Conservation (phyloP, 2,888 invertebrate species). For the Dysmachus trigonus region DNA sequence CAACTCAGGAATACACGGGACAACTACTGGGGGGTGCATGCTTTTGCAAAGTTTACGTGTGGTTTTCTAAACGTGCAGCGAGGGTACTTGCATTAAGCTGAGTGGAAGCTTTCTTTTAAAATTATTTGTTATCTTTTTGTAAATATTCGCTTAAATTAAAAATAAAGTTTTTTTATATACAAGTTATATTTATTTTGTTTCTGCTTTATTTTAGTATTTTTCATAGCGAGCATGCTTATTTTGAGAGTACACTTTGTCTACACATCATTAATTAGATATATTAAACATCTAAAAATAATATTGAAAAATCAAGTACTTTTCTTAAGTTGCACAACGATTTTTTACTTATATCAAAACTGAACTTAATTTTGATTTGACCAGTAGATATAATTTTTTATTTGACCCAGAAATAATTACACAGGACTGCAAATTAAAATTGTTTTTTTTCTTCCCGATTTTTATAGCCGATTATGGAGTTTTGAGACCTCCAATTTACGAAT, state of each 20-base stretch:
- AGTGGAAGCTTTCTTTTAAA: not conserved
- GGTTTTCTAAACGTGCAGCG: not conserved
- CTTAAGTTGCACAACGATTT: no score
- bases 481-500: no score
- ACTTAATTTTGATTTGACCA: no score
- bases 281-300: no score
- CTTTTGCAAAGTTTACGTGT: slow-evolving; percentile 17
- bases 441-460: no score
- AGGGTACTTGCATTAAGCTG: not conserved
- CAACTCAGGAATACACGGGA: not conserved
- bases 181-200: not conserved
- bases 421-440: no score
- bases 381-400: no score
- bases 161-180: not conserved
- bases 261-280: no score
- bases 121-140: not conserved
- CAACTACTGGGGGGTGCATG: not conserved
- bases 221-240: not conserved
- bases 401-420: no score
- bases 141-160: not conserved
- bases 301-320: no score
- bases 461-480: no score
- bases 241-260: not conserved
- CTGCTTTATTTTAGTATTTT: not conserved
- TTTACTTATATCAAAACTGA: no score